Base-by-base conservation (phyloP, 1,140 invertebrate genomes). In the Anastrepha ludens region DNA sequence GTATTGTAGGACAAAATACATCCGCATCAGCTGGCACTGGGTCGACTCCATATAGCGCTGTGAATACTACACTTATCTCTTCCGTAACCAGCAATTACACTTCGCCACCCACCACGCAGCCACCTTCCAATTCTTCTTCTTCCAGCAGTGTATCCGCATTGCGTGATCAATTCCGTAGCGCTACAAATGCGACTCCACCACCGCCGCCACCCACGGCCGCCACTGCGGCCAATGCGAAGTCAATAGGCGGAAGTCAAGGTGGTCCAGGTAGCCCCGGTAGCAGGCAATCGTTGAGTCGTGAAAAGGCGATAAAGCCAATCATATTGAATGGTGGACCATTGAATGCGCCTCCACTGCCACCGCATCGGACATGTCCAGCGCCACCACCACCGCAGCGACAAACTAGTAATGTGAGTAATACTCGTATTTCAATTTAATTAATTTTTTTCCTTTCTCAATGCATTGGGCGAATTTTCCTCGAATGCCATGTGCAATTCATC, bases 311-410 rank as follows among this genome's bases (percentile, higher is more conserved):
- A 55, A 90, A 91, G 70, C 91, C 91, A 11, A 92, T 92, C 74
- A 90, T 92, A 87, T n/a, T 92, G 13, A 91, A 93, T 81, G 92
- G 92, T 85, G 92, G 91, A 3, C 90, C 91, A 50, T 88, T 92
- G 9, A 91, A 91, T 89, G 91, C 91, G 15, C 93, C 92, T 81
- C 90, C 90, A 41, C 88, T 91, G 87, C 93, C 93, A 11, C 93
- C 93, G 17, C 93, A 93, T 88, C 90, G 93, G 78, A 91, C 87
- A 59, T 92, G 92, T 87, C 92, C 92, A 50, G 91, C 92, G 39
- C 92, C 92, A 20, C 92, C 92, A 44, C 92, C 92, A 17, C 92
- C 92, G 39, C 91, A 91, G 86, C 88, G 92, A 39, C 92, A 93
- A 85, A 90, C 92, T 11, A 92, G 90, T 89, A 93, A 90, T 90